phyloP scores from a whole-genome alignment of 2,113 vertebrate species.

The Phainopepla nitens region DNA sequence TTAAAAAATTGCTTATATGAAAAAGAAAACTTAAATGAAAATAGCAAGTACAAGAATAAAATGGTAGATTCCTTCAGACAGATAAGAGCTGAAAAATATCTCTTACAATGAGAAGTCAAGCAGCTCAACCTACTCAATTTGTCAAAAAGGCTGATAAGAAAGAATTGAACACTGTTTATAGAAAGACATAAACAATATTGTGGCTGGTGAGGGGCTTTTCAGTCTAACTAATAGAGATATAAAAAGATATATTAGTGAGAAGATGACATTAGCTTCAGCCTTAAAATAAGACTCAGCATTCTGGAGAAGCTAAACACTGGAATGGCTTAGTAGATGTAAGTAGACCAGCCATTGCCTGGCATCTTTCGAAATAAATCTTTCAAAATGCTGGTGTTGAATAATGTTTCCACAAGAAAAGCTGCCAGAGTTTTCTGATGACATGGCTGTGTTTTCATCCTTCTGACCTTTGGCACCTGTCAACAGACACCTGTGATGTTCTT shows the following conservation, averaged over 20 bases:
- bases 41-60: background rate
- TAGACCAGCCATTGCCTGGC: background rate
- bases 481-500: background rate
- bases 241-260: background rate
- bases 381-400: background rate
- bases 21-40: background rate
- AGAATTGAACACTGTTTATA: background rate
- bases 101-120: background rate
- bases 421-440: background rate
- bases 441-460: background rate
- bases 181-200: background rate
- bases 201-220: background rate
- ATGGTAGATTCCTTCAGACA: background rate
- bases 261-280: background rate
- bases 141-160: background rate
- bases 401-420: background rate
- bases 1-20: background rate
- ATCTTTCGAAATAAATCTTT: background rate
- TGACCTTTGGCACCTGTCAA: background rate
- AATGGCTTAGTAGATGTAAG: background rate
- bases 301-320: background rate
- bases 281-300: background rate
- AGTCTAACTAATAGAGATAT: background rate
- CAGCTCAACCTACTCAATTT: background rate
- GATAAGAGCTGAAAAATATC: background rate